Base-by-base conservation (phyloP, 2,888 invertebrate genomes). In the Ochlodes sylvanus region DNA sequence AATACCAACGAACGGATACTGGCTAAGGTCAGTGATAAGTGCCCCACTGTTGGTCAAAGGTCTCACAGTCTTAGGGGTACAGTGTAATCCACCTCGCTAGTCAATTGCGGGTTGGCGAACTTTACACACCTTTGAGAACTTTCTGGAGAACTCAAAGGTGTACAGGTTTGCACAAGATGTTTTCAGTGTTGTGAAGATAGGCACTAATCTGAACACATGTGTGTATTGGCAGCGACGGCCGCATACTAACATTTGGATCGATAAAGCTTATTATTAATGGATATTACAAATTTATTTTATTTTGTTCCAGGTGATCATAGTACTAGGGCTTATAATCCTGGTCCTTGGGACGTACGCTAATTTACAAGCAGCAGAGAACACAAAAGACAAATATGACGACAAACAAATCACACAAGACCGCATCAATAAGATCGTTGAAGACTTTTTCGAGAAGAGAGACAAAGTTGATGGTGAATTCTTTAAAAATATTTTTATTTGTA, bases 291-390 rank as follows among this genome's bases (percentile, higher is more conserved):
- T 57, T 10, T 63, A 7, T 42, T 58, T 32, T 54, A 68, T 58
- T 44, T 54, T 34, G 56, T 91, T 90, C n/a, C 87, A 97, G 97
- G 88, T 95, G 19, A 95, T 98, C 64, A 86, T 98, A 52, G 93
- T 97, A 56, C 91, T 98, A 72, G 99, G 99, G 0, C 91, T 98
- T n/a, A 95, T 96, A 60, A 95, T 99, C 67, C 96, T 99, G 95
- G 95, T 99, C 19, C 94, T 98, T 55, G 98, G 98, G 55, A 98
- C 99, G 0, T 98, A 97, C 84, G 98, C 98, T 0, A 99, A 97
- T 89, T 93, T 96, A 69, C 97, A 95, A 82, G 96, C 96, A 0
- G 96, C 96, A 0, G 97, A 97, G 76, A 86, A 74, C 38, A 82
- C 84, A 15, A 73, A 79, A 0, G 90, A 90, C 60, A 82, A 83